Conservation (phyloP, 2,113 vertebrate genomes). For the Vidua chalybeata region DNA sequence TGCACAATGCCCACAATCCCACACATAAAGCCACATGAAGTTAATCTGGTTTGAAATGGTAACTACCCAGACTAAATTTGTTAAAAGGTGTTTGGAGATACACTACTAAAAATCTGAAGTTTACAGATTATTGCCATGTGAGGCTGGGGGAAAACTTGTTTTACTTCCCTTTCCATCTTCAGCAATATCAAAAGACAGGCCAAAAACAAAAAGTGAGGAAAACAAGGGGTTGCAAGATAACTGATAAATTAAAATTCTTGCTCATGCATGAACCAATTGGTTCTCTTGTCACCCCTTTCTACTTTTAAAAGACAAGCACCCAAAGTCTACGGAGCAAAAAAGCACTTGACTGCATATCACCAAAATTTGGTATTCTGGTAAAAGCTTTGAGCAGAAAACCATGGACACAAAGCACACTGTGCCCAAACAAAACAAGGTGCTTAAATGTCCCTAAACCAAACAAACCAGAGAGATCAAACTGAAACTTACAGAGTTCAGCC, state of each 20-base stretch:
- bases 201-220: background rate
- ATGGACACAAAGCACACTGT: background rate
- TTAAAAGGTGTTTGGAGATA: background rate
- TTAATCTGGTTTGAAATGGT: background rate
- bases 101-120: background rate
- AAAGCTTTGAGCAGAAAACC: background rate
- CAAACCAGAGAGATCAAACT: background rate
- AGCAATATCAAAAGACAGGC: background rate
- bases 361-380: background rate
- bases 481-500: background rate
- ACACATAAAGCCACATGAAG: background rate
- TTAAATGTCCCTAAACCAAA: background rate
- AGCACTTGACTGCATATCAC: background rate
- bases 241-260: background rate
- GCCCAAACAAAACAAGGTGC: background rate
- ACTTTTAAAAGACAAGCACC: background rate
- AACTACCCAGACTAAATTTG: background rate
- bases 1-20: background rate
- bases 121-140: background rate
- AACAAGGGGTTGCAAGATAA: background rate
- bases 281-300: background rate
- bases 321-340: background rate
- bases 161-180: background rate
- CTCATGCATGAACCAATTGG: background rate
- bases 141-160: background rate